phyloP scores from a whole-genome alignment of 2,797 vertebrate genomes.

The Eulemur albifrons region DNA sequence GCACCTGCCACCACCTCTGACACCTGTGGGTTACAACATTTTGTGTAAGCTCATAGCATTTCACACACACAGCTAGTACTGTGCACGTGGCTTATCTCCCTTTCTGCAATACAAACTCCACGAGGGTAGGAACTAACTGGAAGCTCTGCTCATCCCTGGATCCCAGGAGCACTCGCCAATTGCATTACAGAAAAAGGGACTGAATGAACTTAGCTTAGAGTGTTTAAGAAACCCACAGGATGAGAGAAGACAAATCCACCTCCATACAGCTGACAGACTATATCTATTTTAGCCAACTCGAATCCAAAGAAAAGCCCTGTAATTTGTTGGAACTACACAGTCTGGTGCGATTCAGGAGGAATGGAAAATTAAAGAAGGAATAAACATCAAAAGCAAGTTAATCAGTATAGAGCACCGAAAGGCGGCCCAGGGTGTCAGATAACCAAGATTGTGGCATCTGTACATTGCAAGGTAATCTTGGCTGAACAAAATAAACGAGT shows the following conservation, averaged over 20 bases:
- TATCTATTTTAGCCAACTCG: not conserved
- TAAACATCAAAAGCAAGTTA: constrained; percentile 25
- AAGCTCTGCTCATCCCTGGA: not conserved
- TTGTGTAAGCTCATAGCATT: not conserved
- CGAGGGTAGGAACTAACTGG: not conserved
- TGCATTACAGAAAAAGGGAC: not conserved
- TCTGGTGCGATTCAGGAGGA: constrained; percentile 37
- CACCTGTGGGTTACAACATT: not conserved
- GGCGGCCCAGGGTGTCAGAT: constrained; percentile 21
- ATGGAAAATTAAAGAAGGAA: constrained; percentile 61
- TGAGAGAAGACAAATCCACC: not conserved
- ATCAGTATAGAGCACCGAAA: constrained; percentile 53
- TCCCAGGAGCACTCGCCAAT: not conserved
- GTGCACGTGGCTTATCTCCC: not conserved
- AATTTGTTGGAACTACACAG: not conserved
- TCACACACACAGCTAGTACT: not conserved
- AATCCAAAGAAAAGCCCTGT: not conserved
- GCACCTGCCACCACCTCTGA: not conserved
- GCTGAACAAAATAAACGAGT: constrained; percentile 41
- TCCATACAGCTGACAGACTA: not conserved
- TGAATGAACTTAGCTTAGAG: not conserved
- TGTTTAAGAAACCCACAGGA: not conserved
- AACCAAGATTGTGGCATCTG: constrained; percentile 34
- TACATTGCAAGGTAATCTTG: constrained; percentile 44
- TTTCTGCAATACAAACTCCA: not conserved